Percentiles rank a stretch among this genome's conserved stretches.
These are phyloP conservation scores for Corydoras maculifer DNA, from an alignment of 2,113 vertebrate species.

Conservation along the genomic window DNA sequence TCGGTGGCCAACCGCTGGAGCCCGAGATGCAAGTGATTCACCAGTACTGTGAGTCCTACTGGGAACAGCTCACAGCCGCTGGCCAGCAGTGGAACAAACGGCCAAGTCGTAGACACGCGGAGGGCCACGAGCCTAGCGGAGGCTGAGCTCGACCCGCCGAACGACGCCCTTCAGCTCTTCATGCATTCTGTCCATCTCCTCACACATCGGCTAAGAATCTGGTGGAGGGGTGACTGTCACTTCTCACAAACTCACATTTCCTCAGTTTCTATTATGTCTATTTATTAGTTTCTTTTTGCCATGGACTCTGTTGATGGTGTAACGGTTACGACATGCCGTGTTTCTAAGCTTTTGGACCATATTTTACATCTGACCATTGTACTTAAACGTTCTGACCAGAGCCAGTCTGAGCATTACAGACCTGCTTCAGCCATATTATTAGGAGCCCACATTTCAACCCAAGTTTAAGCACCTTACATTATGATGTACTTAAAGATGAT, in stretches of 20 bases:
- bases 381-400: too few relatives aligned
- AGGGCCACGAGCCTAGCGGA: conserved; percentile 59
- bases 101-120: conserved; percentile 60
- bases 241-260: neutral
- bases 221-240: neutral
- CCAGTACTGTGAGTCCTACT: conserved; percentile 72
- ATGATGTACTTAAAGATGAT: conserved; percentile 1
- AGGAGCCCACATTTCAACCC: neutral
- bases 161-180: neutral
- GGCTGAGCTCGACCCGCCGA: conserved; percentile 43
- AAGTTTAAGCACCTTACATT: conserved; percentile 25
- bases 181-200: neutral
- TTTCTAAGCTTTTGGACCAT: too few relatives aligned
- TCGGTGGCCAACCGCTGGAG: conserved; percentile 42
- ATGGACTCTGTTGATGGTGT: too few relatives aligned
- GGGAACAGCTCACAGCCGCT: conserved; percentile 58
- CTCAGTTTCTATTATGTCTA: neutral
- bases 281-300: too few relatives aligned
- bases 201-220: neutral
- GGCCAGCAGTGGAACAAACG: conserved; percentile 37
- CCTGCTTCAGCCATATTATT: too few relatives aligned
- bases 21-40: conserved; percentile 65
- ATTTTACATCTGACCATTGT: too few relatives aligned
- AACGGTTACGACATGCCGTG: too few relatives aligned
- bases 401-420: too few relatives aligned